Evolutionary conservation across 1,140 invertebrate genomes (phyloP).

Genomic region (Notospermus geniculatus): DNA sequence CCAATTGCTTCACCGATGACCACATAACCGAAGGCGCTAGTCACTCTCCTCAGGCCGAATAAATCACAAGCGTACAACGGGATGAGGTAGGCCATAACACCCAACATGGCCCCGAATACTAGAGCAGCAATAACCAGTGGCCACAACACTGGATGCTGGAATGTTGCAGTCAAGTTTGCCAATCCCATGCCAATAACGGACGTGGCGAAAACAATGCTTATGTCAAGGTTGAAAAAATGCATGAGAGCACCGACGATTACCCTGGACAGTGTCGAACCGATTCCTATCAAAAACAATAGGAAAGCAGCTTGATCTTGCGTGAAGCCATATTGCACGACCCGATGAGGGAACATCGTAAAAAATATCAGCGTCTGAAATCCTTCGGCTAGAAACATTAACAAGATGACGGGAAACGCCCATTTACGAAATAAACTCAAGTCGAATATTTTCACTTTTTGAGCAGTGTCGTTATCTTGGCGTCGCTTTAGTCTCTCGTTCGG

Average conservation of each 20-base stretch:
- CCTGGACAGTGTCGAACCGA: constrained; percentile 35
- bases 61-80: constrained; percentile 21
- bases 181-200: constrained; percentile 20
- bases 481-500: not conserved
- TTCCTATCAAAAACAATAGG: constrained; percentile 82
- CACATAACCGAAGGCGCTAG: constrained; percentile 31
- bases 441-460: constrained; percentile 11
- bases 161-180: constrained; percentile 12
- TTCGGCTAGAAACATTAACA: constrained; percentile 24
- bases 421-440: constrained; percentile 26
- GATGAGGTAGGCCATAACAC: constrained; percentile 27
- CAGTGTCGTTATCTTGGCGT: not conserved
- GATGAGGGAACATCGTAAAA: constrained; percentile 25
- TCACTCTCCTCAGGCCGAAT: constrained; percentile 25
- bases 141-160: constrained; percentile 9
- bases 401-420: constrained; percentile 20
- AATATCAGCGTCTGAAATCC: constrained; percentile 29
- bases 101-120: constrained; percentile 31
- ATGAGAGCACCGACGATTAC: constrained; percentile 20
- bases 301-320: constrained; percentile 60
- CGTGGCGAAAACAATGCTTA: constrained; percentile 20
- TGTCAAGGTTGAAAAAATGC: constrained; percentile 16
- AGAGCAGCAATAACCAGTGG: constrained; percentile 18
- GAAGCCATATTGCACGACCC: constrained; percentile 16
- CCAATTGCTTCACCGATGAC: constrained; percentile 29